Evolutionary conservation across 1,140 invertebrate genomes (phyloP).

Genomic region (Drosophila suzukii): DNA sequence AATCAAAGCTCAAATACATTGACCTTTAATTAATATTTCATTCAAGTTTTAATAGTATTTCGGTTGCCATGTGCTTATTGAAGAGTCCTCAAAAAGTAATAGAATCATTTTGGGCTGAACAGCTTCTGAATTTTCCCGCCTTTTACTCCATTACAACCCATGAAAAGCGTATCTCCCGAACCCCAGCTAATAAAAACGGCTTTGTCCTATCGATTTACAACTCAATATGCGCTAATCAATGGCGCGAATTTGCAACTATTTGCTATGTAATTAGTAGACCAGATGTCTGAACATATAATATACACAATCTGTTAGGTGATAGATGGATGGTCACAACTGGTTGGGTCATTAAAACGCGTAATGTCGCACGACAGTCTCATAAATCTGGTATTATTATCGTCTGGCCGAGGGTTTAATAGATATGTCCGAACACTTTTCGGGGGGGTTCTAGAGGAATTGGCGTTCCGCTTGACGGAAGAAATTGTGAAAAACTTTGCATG

Average conservation of each 20-base stretch:
- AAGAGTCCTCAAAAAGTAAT: no score
- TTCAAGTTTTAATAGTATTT: not conserved
- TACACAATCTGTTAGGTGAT: constrained; percentile 4
- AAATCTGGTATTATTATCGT: constrained; percentile 57
- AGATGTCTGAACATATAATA: constrained; percentile 27
- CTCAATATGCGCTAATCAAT: constrained; percentile 41
- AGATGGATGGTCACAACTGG: constrained; percentile 10
- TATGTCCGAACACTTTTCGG: constrained; percentile 28
- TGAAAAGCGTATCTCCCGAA: constrained; percentile 14
- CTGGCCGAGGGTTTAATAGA: constrained; percentile 35
- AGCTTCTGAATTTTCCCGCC: not conserved
- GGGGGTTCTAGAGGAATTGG: not conserved
- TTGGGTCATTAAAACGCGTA: constrained; percentile 34
- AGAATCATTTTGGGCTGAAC: no score
- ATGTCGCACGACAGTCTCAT: constrained; percentile 35
- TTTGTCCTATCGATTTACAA: constrained; percentile 35
- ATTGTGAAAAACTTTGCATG: constrained; percentile 39
- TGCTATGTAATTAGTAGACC: constrained; percentile 35
- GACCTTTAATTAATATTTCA: constrained; percentile 4
- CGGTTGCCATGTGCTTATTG: not conserved
- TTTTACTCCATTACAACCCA: not conserved
- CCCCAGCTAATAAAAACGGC: constrained; percentile 28
- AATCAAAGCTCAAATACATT: constrained; percentile 19
- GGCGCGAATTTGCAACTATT: constrained; percentile 41
- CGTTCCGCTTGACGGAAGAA: constrained; percentile 11